Evolutionary conservation across 2,113 vertebrate species (phyloP).

Genomic region (Zonotrichia leucophrys): DNA sequence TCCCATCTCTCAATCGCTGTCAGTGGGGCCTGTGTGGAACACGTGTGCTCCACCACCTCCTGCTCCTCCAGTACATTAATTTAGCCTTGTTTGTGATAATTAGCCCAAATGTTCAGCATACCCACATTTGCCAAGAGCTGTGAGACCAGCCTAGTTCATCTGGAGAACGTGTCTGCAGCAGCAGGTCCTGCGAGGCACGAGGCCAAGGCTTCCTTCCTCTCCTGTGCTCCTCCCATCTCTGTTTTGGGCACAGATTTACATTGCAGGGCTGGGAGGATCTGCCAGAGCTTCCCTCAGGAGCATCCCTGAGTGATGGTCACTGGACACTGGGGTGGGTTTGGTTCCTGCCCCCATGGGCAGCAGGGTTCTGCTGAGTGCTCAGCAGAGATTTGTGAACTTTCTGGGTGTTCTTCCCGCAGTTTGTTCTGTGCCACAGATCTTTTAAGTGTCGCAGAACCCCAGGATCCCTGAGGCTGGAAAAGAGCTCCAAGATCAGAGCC

Average conservation of each 20-base stretch:
- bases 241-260: neutral
- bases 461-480: accelerated
- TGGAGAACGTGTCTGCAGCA: neutral
- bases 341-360: accelerated
- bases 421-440: neutral
- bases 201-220: neutral
- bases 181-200: accelerated
- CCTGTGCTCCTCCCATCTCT: neutral
- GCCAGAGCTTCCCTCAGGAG: neutral
- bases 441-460: neutral
- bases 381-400: neutral
- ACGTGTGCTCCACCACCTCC: neutral
- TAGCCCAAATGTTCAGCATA: neutral
- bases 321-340: neutral
- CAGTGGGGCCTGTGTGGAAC: neutral
- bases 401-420: neutral
- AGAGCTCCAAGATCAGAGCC: no score
- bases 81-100: neutral
- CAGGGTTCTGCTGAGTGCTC: neutral
- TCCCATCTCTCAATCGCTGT: accelerated
- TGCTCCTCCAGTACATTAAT: neutral
- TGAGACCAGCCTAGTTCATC: neutral
- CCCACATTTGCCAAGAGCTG: neutral
- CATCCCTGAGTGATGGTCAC: neutral
- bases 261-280: no score